Evolutionary conservation across 2,888 invertebrate species (phyloP).

Genomic region (Chydorus sphaericus): DNA sequence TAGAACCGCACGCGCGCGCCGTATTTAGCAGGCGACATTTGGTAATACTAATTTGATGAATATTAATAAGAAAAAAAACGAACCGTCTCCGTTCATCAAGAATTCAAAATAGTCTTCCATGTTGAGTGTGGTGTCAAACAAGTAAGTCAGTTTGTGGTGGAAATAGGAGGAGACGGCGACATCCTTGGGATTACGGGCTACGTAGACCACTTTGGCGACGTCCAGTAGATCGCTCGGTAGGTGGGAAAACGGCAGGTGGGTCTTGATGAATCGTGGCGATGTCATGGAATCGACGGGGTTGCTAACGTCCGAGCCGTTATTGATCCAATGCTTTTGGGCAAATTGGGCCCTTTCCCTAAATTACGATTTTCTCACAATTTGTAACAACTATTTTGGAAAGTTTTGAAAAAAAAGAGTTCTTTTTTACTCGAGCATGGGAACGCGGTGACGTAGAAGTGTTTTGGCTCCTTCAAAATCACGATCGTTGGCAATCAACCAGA

Average conservation of each 20-base stretch:
- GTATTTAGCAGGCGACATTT: no score
- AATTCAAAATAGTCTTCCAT: not conserved
- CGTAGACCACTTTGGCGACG: slow-evolving; percentile 4
- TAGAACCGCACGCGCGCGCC: no score
- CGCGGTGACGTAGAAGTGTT: slow-evolving; percentile 16
- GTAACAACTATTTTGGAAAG: not conserved
- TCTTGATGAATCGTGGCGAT: slow-evolving; percentile 4
- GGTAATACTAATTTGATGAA: no score
- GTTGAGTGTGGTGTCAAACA: not conserved
- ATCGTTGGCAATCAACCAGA: slow-evolving; percentile 26
- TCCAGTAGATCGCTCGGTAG: not conserved
- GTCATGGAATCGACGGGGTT: not conserved
- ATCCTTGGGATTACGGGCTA: slow-evolving; percentile 9
- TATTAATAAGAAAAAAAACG: not conserved
- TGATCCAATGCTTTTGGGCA: no score
- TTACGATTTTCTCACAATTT: not conserved
- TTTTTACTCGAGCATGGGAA: slow-evolving; percentile 14
- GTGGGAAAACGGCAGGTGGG: slow-evolving; percentile 2
- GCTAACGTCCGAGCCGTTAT: no score
- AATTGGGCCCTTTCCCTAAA: not conserved
- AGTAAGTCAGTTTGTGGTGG: not conserved
- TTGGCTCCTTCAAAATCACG: slow-evolving; percentile 24
- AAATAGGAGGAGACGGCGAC: slow-evolving; percentile 7
- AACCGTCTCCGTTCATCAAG: slow-evolving; percentile 5
- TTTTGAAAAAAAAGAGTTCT: not conserved